A percentile compares a stretch with the other conserved stretches of the same genome.
Evolutionary conservation across 2,113 vertebrate species (phyloP).

Genomic region (Sebastes schlegelii): DNA sequence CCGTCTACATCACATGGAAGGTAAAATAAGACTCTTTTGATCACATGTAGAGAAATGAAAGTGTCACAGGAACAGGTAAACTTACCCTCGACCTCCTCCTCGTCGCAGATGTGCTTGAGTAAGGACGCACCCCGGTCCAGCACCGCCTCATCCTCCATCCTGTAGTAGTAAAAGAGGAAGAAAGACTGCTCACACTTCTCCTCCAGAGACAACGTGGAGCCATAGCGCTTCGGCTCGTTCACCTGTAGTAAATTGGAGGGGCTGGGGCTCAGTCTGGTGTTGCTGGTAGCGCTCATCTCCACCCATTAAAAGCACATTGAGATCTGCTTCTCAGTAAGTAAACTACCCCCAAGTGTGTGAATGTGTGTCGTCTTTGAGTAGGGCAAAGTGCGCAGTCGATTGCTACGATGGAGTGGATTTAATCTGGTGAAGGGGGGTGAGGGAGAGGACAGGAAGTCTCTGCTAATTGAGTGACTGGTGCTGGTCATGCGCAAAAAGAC

Average conservation of each 20-base stretch:
- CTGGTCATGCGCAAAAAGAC: conserved; percentile 45
- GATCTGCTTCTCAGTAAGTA: neutral
- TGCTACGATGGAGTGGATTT: conserved; percentile 54
- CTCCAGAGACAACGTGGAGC: conserved; percentile 88
- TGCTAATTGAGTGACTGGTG: conserved; percentile 75
- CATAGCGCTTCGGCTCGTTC: conserved; percentile 87
- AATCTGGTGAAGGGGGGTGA: conserved; percentile 70
- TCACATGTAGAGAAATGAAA: neutral
- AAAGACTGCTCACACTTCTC: conserved; percentile 98
- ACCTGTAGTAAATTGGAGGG: conserved; percentile 85
- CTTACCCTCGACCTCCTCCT: conserved; percentile 98
- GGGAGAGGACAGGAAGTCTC: conserved; percentile 69
- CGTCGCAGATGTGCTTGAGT: conserved; percentile 95
- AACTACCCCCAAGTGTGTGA: conserved; percentile 5
- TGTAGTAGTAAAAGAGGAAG: conserved; percentile 99
- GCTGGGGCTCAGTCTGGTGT: conserved; percentile 82
- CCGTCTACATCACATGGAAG: neutral
- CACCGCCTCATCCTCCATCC: conserved; percentile 99
- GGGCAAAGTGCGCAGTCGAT: conserved; percentile 47
- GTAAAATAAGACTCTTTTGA: neutral
- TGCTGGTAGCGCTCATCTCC: conserved; percentile 79
- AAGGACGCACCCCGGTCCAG: conserved; percentile 97
- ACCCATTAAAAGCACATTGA: conserved; percentile 50
- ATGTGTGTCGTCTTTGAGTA: conserved; percentile 41
- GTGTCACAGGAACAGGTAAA: neutral